Evolutionary conservation across 2,888 invertebrate genomes (phyloP).

Genomic region (Hirtodrosophila duncani): DNA sequence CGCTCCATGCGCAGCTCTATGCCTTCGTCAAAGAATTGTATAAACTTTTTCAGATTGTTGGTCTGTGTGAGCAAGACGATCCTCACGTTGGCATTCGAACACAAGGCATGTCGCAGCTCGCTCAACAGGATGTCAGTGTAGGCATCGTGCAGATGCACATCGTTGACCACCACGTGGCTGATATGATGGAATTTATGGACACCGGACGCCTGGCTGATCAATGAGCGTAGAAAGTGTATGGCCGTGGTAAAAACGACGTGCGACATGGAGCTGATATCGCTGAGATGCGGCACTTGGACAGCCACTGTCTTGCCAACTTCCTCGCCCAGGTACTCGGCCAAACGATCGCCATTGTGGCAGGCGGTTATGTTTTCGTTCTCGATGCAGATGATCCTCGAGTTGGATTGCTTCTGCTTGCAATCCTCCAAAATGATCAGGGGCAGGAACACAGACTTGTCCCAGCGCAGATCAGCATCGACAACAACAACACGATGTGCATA

Average conservation of each 20-base stretch:
- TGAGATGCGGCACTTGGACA: constrained; percentile 32
- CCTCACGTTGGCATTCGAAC: constrained; percentile 21
- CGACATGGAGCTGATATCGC: constrained; percentile 28
- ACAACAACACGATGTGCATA: constrained; percentile 35
- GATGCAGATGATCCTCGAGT: constrained; percentile 37
- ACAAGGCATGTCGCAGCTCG: constrained; percentile 38
- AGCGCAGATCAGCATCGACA: constrained; percentile 22
- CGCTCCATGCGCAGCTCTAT: constrained; percentile 4
- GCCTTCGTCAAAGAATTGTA: constrained; percentile 45
- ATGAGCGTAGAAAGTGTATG: constrained; percentile 30
- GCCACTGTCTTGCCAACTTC: constrained; percentile 49
- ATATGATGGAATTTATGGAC: constrained; percentile 16
- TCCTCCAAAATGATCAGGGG: constrained; percentile 45
- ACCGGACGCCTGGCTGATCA: constrained; percentile 22
- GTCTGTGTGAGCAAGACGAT: constrained; percentile 44
- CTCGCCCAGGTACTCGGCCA: constrained; percentile 40
- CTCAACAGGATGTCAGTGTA: constrained; percentile 46
- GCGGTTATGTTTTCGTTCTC: constrained; percentile 44
- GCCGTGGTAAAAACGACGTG: constrained; percentile 47
- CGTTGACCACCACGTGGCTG: constrained; percentile 50
- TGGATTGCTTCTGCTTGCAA: constrained; percentile 16
- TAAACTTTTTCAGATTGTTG: constrained; percentile 1
- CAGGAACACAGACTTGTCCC: constrained; percentile 40
- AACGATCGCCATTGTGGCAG: constrained; percentile 33
- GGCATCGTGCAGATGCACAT: constrained; percentile 44